Percentiles rank a stretch among this genome's conserved stretches.
These are phyloP conservation scores for Rotaria macrura DNA, from an alignment of 2,888 invertebrate species.

Conservation along the genomic window DNA sequence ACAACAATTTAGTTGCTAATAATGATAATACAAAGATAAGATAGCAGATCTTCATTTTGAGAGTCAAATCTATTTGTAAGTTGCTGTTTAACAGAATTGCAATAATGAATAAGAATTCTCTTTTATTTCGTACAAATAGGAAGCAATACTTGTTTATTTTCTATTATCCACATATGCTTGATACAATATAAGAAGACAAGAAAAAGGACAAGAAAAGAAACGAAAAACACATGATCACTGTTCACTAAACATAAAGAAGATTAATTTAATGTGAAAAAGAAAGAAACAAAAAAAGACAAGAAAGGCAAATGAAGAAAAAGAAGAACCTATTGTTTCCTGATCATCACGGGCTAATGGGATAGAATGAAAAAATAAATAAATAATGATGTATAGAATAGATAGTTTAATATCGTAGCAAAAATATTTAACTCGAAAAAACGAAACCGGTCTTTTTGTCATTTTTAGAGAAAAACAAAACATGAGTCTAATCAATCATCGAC, in stretches of 20 bases:
- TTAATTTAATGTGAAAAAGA: neutral
- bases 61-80: no score
- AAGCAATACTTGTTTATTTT: neutral
- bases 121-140: neutral
- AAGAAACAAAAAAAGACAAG: neutral
- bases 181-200: neutral
- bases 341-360: neutral
- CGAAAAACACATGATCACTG: neutral
- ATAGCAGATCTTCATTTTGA: no score
- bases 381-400: neutral
- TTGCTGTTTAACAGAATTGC: no score
- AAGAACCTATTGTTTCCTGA: neutral
- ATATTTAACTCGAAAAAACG: neutral
- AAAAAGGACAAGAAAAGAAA: neutral
- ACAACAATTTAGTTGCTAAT: no score
- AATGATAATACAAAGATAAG: no score
- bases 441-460: neutral
- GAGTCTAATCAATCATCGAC: neutral
- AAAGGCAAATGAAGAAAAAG: neutral
- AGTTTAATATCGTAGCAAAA: neutral
- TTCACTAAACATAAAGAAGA: neutral
- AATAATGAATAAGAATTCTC: no score
- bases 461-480: neutral
- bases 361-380: neutral
- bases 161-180: neutral